A percentile compares a stretch with the other conserved stretches of the same genome.
Conservation (phyloP, 2,113 vertebrate species). For the Toxotes chatareus region DNA sequence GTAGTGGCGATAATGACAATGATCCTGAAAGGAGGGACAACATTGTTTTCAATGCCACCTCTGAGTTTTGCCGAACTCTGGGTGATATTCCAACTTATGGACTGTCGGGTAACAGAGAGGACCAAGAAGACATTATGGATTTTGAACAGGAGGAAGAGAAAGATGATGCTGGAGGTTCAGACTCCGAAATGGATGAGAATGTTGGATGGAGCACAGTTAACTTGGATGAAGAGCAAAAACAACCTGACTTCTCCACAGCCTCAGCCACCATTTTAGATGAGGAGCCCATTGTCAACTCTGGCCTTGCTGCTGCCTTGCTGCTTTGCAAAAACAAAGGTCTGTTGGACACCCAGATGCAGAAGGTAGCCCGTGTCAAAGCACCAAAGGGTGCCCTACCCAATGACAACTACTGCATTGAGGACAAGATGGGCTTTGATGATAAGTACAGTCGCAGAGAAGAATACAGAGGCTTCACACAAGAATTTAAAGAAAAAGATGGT, state of each 20-base stretch:
- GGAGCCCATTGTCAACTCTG: constrained; percentile 92
- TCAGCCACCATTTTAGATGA: constrained; percentile 94
- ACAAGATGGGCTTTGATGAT: constrained; percentile 95
- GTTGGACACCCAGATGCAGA: constrained; percentile 91
- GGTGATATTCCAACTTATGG: constrained; percentile 95
- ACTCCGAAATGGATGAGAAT: constrained; percentile 90
- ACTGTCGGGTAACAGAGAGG: constrained; percentile 92
- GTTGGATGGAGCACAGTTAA: constrained; percentile 94
- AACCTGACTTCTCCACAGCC: constrained; percentile 88
- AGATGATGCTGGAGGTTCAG: constrained; percentile 84
- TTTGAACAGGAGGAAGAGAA: constrained; percentile 89
- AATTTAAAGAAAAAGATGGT: constrained; percentile 93
- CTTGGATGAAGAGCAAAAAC: constrained; percentile 90
- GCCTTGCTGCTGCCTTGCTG: constrained; percentile 87
- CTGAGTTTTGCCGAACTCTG: constrained; percentile 92
- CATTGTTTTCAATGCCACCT: constrained; percentile 93
- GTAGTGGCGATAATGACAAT: constrained; percentile 56
- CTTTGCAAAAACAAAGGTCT: constrained; percentile 94
- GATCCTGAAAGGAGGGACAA: constrained; percentile 87
- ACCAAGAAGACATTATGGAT: constrained; percentile 94
- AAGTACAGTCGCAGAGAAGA: constrained; percentile 94
- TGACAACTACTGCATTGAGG: constrained; percentile 92
- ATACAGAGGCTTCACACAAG: constrained; percentile 93
- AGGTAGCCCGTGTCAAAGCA: constrained; percentile 89
- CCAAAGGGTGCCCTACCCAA: constrained; percentile 88